A percentile compares a stretch with the other conserved stretches of the same genome.
phyloP scores from a whole-genome alignment of 2,797 vertebrate genomes.

The Pantherophis vulpinus region DNA sequence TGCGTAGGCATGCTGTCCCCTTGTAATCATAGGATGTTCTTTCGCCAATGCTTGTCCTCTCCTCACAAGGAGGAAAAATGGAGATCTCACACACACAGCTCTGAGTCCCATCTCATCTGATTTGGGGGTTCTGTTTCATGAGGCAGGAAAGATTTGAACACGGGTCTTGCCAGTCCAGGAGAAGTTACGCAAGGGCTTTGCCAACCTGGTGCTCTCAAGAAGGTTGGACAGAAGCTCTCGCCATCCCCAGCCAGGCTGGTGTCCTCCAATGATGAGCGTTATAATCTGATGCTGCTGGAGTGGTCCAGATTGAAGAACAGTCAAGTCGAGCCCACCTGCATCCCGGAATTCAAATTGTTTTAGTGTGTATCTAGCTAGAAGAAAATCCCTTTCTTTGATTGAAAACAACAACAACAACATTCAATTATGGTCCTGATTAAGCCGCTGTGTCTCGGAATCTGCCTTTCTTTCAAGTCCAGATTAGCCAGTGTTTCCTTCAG shows the following conservation, averaged over 20 bases:
- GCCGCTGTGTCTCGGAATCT: background rate
- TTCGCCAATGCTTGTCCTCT: background rate
- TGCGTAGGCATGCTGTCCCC: background rate
- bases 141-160: background rate
- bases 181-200: background rate
- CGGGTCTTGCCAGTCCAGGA: background rate
- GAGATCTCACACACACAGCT: background rate
- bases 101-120: background rate
- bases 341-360: background rate
- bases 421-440: background rate
- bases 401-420: background rate
- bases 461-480: background rate
- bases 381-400: background rate
- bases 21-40: background rate
- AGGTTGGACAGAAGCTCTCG: background rate
- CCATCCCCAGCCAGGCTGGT: background rate
- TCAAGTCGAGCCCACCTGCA: background rate
- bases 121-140: background rate
- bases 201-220: background rate
- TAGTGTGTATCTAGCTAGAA: background rate
- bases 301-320: background rate
- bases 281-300: background rate
- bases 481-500: background rate
- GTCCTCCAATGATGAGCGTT: background rate
- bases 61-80: background rate